phyloP scores from a whole-genome alignment of 37 sponge, comb jelly and placozoan genomes.

The Crambe crambe region DNA sequence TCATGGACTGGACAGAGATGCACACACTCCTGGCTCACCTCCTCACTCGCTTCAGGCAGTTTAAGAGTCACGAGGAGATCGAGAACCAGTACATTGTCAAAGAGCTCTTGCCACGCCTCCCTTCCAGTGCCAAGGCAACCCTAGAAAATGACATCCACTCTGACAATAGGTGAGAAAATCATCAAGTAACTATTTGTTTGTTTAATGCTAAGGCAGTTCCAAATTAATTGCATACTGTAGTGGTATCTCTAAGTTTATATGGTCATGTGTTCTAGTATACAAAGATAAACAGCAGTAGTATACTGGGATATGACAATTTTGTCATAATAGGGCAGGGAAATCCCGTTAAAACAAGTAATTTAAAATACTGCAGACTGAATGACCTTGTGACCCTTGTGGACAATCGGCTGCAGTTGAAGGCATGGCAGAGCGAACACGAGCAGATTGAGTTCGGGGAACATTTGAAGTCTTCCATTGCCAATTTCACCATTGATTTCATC shows the following conservation, averaged over 20 bases:
- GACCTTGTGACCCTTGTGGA: slow-evolving; percentile 45
- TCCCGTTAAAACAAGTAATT: too few species aligned
- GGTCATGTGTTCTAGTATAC: too few species aligned
- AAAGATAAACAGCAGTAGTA: too few species aligned
- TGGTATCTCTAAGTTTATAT: background rate
- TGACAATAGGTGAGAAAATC: slow-evolving; percentile 59
- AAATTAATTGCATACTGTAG: background rate
- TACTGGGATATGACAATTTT: too few species aligned
- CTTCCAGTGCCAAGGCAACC: slow-evolving; percentile 24
- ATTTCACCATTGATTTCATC: slow-evolving; percentile 72
- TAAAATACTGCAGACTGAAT: slow-evolving; percentile 31
- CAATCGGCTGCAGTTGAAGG: slow-evolving; percentile 21
- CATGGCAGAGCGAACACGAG: slow-evolving; percentile 1
- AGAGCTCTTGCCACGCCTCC: slow-evolving; percentile 58
- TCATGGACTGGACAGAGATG: slow-evolving; percentile 18
- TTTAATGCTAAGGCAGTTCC: background rate
- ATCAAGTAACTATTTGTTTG: background rate
- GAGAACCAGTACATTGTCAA: slow-evolving; percentile 74
- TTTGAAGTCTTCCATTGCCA: slow-evolving; percentile 52
- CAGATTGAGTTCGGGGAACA: slow-evolving; percentile 45
- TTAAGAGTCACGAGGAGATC: slow-evolving; percentile 79
- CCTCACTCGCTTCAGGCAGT: slow-evolving; percentile 33
- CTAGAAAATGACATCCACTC: slow-evolving; percentile 81
- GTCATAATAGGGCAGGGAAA: too few species aligned
- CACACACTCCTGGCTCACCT: slow-evolving; percentile 44